Base-by-base conservation (phyloP, 2,888 invertebrate species). In the Latrodectus hesperus region DNA sequence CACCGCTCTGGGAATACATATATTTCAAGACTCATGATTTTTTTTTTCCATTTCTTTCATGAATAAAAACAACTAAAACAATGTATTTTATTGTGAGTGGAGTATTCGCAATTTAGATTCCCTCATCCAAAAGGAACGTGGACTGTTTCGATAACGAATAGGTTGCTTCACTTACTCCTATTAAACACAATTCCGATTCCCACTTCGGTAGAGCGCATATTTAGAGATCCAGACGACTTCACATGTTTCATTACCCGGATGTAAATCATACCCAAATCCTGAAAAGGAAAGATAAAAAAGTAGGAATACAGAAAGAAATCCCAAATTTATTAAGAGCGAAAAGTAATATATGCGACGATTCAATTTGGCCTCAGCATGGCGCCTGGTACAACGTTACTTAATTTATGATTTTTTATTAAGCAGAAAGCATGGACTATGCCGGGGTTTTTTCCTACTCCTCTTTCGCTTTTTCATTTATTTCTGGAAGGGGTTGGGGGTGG, bases 321-420 rank as follows among this genome's bases (percentile, higher is more conserved):
- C 81, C 51, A 75, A 86, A 86, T 86, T 86, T 86, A 86, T 86
- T 81, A 81, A 81, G 74, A 60, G 64, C 53, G 77, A 72, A 70
- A 65, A 71, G 73, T 86, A 77, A 86, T 81, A 72, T 68, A 81
- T 79, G 65, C 81, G 86, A 86, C 81, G 86, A 81, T 86, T 86
- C 86, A 86, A 86, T 86, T 86, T 86, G 71, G 86, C 65, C 73
- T 65, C 77, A 83, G 76, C 83, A 60, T 60, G 83, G 55, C 75
- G 78, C 78, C 74, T 72, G 60, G 55, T 64, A 67, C 17, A 60
- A 22, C 73, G 73, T 52, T 64, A 64, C 86, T 86, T 86, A 86
- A 86, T 86, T 86, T 86, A 86, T 86, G 81, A 80, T 86, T 86
- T 86, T 86, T 86, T 86, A 86, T 86, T 81, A 81, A 81, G 81